Evolutionary conservation across 2,113 vertebrate species (phyloP).

Genomic region (Dolichotis patagonum): DNA sequence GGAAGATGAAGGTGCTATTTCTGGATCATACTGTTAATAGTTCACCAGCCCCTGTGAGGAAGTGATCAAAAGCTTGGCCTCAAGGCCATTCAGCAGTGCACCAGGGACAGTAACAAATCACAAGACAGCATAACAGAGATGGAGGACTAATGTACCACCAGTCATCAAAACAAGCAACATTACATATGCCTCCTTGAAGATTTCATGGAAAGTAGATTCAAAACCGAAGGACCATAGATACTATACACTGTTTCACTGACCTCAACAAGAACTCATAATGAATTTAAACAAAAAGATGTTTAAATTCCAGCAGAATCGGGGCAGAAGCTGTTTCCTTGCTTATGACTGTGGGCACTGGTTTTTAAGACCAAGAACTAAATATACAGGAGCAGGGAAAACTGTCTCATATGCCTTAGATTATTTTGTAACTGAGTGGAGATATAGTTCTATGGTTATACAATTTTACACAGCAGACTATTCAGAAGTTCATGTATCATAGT

Average conservation of each 20-base stretch:
- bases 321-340: conserved; percentile 98
- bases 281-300: conserved; percentile 89
- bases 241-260: neutral
- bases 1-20: neutral
- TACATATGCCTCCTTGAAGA: neutral
- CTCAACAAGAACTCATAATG: neutral
- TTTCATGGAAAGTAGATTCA: neutral
- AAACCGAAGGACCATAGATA: neutral
- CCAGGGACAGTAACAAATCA: neutral
- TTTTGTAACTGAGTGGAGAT: conserved; percentile 98
- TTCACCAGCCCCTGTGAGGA: neutral
- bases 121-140: neutral
- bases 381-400: conserved; percentile 97
- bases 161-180: neutral
- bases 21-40: neutral
- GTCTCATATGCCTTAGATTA: conserved; percentile 89
- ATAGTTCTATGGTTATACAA: conserved; percentile 86
- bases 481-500: conserved; percentile 96
- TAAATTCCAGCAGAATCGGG: conserved; percentile 93
- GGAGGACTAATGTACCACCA: neutral
- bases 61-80: neutral
- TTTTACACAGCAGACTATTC: conserved; percentile 98
- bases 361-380: conserved; percentile 98
- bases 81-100: neutral
- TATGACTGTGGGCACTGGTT: conserved; percentile 99